phyloP scores from a whole-genome alignment of 1,140 invertebrate species.

The Planococcus citri region DNA sequence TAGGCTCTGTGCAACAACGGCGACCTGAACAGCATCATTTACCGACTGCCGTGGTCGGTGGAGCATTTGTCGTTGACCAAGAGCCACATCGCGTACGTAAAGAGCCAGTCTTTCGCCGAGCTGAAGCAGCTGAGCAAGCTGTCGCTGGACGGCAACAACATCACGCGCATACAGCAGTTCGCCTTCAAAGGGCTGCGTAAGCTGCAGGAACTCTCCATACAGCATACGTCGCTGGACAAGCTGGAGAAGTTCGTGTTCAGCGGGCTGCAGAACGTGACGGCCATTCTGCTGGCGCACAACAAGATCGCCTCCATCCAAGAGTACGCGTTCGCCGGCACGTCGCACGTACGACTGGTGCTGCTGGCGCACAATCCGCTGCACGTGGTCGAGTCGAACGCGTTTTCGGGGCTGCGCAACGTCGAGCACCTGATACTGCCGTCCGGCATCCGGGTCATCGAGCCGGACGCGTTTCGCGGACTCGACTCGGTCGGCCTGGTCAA shows the following conservation, averaged over 20 bases:
- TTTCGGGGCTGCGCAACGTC: slow-evolving; percentile 65
- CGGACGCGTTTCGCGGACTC: slow-evolving; percentile 64
- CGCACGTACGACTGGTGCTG: slow-evolving; percentile 59
- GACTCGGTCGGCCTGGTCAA: slow-evolving; percentile 63
- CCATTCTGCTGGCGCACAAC: slow-evolving; percentile 61
- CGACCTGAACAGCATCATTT: neutral
- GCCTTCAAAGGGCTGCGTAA: slow-evolving; percentile 64
- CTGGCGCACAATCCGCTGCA: slow-evolving; percentile 63
- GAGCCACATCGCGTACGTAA: slow-evolving; percentile 61
- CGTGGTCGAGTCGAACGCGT: slow-evolving; percentile 52
- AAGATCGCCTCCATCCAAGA: slow-evolving; percentile 61
- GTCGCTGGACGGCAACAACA: slow-evolving; percentile 65
- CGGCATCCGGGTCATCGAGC: slow-evolving; percentile 56
- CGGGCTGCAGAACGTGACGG: slow-evolving; percentile 62
- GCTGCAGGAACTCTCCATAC: slow-evolving; percentile 62
- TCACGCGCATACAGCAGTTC: slow-evolving; percentile 62
- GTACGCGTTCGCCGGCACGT: slow-evolving; percentile 68
- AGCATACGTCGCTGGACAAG: slow-evolving; percentile 59
- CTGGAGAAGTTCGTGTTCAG: slow-evolving; percentile 68
- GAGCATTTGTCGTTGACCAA: slow-evolving; percentile 65
- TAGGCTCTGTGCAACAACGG: neutral
- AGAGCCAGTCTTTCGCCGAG: slow-evolving; percentile 62
- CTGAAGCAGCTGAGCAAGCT: slow-evolving; percentile 55
- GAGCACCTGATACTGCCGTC: slow-evolving; percentile 59
- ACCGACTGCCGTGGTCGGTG: slow-evolving; percentile 51